Percentiles rank a stretch among this genome's conserved stretches.
These are phyloP conservation scores for Adelosebastes latens DNA, from an alignment of 2,797 vertebrate species.

Conservation along the genomic window DNA sequence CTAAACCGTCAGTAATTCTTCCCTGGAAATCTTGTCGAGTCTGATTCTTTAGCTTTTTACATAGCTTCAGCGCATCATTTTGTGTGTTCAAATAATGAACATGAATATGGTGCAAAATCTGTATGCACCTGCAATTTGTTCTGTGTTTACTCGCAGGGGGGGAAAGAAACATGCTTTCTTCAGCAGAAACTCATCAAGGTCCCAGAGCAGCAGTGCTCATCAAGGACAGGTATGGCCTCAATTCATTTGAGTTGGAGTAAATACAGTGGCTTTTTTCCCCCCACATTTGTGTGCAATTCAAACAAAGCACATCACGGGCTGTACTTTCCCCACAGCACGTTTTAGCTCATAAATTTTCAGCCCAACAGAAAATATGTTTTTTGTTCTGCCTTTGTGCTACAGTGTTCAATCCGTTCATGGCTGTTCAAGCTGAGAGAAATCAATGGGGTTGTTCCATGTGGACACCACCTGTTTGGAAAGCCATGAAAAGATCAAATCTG, in stretches of 20 bases:
- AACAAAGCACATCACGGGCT: slow-evolving; percentile 20
- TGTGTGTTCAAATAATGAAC: slow-evolving; percentile 12
- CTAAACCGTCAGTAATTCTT: background rate
- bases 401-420: slow-evolving; percentile 33
- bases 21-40: slow-evolving; percentile 6
- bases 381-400: background rate
- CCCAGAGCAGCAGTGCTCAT: slow-evolving; percentile 47
- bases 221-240: slow-evolving; percentile 40
- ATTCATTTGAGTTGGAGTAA: slow-evolving; percentile 29
- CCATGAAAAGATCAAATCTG: slow-evolving; percentile 39
- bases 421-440: slow-evolving; percentile 36
- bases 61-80: slow-evolving; percentile 10
- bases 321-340: background rate
- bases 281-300: background rate
- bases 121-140: slow-evolving; percentile 1
- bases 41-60: slow-evolving; percentile 8
- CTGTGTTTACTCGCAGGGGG: background rate
- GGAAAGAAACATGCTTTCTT: slow-evolving; percentile 30
- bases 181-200: slow-evolving; percentile 46
- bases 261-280: slow-evolving; percentile 3
- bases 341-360: slow-evolving; percentile 20
- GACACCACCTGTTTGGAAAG: slow-evolving; percentile 31
- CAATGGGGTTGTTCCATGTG: background rate
- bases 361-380: slow-evolving; percentile 16
- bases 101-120: slow-evolving; percentile 7